Evolutionary conservation across 1,140 invertebrate genomes (phyloP).

Genomic region (Dendroctonus ponderosae): DNA sequence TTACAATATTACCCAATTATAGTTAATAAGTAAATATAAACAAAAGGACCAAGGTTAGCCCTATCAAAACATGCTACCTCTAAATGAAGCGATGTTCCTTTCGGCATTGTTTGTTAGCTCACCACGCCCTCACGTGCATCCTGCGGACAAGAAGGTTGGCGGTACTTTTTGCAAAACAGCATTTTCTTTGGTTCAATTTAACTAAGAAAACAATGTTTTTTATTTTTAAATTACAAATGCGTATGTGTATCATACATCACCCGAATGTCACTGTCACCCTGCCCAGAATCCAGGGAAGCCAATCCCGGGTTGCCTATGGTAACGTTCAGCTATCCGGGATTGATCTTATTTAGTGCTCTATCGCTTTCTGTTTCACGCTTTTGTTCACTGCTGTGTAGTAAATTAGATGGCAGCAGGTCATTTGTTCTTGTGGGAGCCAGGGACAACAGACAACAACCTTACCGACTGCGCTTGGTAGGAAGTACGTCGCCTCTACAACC

Average conservation of each 20-base stretch:
- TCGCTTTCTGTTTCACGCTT: background rate
- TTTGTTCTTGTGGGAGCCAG: too few species aligned
- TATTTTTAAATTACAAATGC: conserved; percentile 5
- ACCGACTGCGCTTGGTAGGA: too few species aligned
- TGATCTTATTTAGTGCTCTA: background rate
- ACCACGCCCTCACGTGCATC: background rate
- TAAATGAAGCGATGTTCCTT: background rate
- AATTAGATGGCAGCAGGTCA: too few species aligned
- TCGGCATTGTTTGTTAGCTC: conserved; percentile 20
- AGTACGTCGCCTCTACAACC: too few species aligned
- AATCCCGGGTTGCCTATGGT: background rate
- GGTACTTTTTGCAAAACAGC: conserved; percentile 18
- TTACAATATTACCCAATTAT: too few species aligned
- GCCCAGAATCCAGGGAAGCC: background rate
- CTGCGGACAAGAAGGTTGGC: conserved; percentile 10
- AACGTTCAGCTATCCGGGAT: background rate
- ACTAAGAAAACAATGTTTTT: conserved; percentile 25
- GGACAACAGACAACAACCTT: too few species aligned
- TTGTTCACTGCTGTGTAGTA: too few species aligned
- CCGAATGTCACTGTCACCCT: background rate
- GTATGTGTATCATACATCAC: background rate
- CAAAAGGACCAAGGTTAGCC: conserved; percentile 30
- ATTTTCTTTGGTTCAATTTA: conserved; percentile 31
- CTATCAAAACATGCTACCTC: conserved; percentile 12
- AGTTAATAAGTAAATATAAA: conserved; percentile 9